phyloP scores from a whole-genome alignment of 2,888 invertebrate genomes.

The Hemicrepidius hirtus region DNA sequence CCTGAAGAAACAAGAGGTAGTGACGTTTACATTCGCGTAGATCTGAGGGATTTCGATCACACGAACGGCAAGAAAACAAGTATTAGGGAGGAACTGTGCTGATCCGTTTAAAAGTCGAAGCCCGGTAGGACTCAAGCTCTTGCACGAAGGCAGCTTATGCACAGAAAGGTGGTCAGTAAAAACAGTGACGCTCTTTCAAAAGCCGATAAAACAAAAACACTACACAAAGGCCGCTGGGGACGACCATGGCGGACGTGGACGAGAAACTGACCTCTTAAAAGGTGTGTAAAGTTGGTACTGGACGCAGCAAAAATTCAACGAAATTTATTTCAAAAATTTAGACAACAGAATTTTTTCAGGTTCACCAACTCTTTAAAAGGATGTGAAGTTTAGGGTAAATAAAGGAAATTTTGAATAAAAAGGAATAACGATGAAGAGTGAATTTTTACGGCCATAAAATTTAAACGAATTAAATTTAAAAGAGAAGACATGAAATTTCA shows the following conservation, averaged over 20 bases:
- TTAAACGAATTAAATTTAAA: not conserved
- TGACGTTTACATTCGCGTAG: conserved; percentile 49
- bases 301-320: conserved; percentile 22
- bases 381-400: conserved; percentile 12
- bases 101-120: conserved; percentile 62
- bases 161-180: conserved; percentile 54
- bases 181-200: conserved; percentile 45
- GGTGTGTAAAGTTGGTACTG: conserved; percentile 28
- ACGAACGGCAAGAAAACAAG: conserved; percentile 62
- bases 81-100: conserved; percentile 61
- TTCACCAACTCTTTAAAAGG: not conserved
- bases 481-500: conserved; percentile 6
- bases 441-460: not conserved
- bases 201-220: conserved; percentile 47
- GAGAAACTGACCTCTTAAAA: conserved; percentile 11
- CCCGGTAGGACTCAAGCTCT: conserved; percentile 44
- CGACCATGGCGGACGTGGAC: not conserved
- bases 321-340: conserved; percentile 42
- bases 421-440: not conserved
- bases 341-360: conserved; percentile 5
- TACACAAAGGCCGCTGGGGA: conserved; percentile 37
- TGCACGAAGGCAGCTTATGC: conserved; percentile 53
- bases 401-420: not conserved
- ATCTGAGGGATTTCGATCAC: conserved; percentile 63
- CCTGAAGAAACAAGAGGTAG: not conserved